Percentiles rank a stretch among this genome's conserved stretches.
These are phyloP conservation scores for Drosophila persimilis DNA, from an alignment of 1,140 invertebrate species.

Conservation along the genomic window DNA sequence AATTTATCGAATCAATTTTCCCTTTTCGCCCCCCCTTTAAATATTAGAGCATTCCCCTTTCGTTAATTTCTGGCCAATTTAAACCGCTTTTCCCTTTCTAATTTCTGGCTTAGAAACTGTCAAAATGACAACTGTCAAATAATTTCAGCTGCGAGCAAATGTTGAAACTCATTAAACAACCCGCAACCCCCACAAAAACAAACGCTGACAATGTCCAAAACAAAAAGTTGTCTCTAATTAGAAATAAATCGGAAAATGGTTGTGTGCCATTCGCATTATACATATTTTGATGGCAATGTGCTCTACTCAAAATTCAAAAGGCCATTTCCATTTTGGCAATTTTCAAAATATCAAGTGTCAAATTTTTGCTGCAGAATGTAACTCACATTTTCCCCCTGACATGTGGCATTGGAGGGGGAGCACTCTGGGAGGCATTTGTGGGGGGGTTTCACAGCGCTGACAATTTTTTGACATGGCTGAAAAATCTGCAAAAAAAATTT, in stretches of 20 bases:
- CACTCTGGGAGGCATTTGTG: background rate
- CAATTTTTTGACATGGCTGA: conserved; percentile 80
- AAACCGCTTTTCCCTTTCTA: conserved; percentile 9
- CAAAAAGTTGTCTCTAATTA: conserved; percentile 75
- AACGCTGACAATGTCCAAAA: conserved; percentile 26
- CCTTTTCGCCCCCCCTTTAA: no score
- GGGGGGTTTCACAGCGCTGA: conserved; percentile 49
- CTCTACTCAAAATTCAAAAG: conserved; percentile 56
- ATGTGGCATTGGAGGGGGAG: conserved; percentile 11
- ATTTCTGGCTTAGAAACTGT: conserved; percentile 49
- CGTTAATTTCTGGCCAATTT: background rate
- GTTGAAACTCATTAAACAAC: conserved; percentile 72
- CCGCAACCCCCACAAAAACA: conserved; percentile 24
- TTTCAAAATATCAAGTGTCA: conserved; percentile 80
- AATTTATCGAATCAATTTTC: no score
- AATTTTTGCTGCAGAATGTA: conserved; percentile 71
- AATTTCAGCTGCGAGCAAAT: conserved; percentile 72
- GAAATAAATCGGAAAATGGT: conserved; percentile 74
- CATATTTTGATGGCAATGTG: conserved; percentile 64
- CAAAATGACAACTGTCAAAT: conserved; percentile 75
- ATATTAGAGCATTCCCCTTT: no score
- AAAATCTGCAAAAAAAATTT: conserved; percentile 63
- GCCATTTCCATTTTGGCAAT: conserved; percentile 54
- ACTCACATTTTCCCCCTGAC: conserved; percentile 65
- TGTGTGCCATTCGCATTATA: conserved; percentile 61